Evolutionary conservation across 1,140 invertebrate species (phyloP), one percentile per base, ranked within the genome.

Genomic region (Tetramorium alpestre): DNA sequence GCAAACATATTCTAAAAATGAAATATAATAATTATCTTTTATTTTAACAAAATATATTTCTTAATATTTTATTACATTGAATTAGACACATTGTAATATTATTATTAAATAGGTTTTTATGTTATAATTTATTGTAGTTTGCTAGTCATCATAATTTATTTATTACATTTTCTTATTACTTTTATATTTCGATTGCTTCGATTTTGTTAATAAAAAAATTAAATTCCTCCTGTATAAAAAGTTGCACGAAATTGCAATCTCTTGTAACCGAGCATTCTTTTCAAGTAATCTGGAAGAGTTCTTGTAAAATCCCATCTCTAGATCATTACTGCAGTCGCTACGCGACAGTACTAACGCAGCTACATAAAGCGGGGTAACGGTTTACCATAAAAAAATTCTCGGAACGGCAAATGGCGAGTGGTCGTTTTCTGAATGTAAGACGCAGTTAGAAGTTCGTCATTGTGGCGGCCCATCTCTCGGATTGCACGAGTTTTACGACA

Each of bases 401-500:
- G 28, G 7, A 10, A 18, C 28, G 3, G 49, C 6, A 33, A 69
- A 73, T 28, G 33, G n/a, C 25, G 22, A 41, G 25, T n/a, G 38
- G 18, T n/a, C 72, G 56, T 64, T 54, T 85, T 77, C 33, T 25
- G 33, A n/a, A 76, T 38, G 47, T 85, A 47, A 65, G 18, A n/a
- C 28, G 54, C 41, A 49, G 51, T 62, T 54, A 49, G 28, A 28
- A 70, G 70, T 84, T 49, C 11, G 54, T 67, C 64, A 77, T 72
- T 44, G 51, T 33, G 41, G 10, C 22, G 13, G 28, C 28, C 25
- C 54, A 41, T 73, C 18, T n/a, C 8, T n/a, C 8, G 51, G 38
- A 90, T 77, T 65, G 88, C 65, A 10, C 4, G n/a, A 56, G 44
- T 64, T 82, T 67, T 89, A 87, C 64, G 72, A 78, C 11, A 13